Evolutionary conservation across 2,113 vertebrate species (phyloP).

Genomic region (Labrus mixtus): DNA sequence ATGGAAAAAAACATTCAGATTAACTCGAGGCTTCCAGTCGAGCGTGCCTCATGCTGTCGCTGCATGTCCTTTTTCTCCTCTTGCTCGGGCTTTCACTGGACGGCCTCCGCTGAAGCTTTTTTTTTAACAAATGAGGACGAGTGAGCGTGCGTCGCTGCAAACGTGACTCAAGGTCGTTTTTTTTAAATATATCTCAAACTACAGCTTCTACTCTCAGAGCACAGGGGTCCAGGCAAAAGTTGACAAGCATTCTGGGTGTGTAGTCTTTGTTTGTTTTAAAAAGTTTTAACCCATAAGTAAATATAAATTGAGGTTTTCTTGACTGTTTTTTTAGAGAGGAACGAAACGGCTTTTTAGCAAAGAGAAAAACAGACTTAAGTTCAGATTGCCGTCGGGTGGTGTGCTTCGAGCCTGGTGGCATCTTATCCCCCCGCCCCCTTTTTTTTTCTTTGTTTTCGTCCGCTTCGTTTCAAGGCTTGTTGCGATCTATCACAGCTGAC

Average conservation of each 20-base stretch:
- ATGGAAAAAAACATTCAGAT: constrained; percentile 12
- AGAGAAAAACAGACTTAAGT: not conserved
- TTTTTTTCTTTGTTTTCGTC: not conserved
- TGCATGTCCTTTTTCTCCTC: constrained; percentile 62
- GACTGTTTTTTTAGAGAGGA: not conserved
- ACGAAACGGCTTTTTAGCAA: not conserved
- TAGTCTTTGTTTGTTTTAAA: constrained; percentile 19
- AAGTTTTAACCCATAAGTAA: constrained; percentile 21
- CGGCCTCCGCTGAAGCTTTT: constrained; percentile 25
- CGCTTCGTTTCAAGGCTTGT: constrained; percentile 8
- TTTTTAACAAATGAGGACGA: constrained; percentile 16
- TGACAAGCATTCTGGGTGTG: constrained; percentile 29
- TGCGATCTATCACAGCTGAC: not conserved
- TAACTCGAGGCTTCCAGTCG: constrained; percentile 34
- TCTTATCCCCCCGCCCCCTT: constrained; percentile 5
- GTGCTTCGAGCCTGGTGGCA: not conserved
- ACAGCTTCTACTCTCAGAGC: constrained; percentile 38
- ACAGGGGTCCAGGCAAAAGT: constrained; percentile 48
- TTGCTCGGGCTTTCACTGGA: constrained; percentile 52
- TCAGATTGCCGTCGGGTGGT: not conserved
- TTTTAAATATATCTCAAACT: constrained; percentile 15
- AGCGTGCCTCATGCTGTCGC: constrained; percentile 51
- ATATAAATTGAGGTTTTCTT: not conserved
- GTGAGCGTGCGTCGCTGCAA: constrained; percentile 29
- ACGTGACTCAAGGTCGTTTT: constrained; percentile 36